These are phyloP conservation scores for Metellina segmentata DNA, from an alignment of 2,888 invertebrate genomes.

Conservation along the genomic window DNA sequence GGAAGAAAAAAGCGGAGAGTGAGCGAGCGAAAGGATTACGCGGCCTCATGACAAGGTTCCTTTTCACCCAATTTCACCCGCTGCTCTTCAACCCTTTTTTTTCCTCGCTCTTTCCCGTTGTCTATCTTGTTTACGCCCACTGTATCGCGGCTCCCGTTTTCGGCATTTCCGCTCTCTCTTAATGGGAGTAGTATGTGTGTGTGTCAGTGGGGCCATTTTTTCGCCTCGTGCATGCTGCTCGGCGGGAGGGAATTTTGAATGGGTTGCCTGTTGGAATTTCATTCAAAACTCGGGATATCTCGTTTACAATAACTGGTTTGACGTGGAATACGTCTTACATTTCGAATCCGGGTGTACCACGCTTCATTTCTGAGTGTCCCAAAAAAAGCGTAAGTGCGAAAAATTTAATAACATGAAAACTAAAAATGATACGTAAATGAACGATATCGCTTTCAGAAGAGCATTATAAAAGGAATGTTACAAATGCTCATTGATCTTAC, in stretches of 20 bases:
- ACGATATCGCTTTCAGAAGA: no score
- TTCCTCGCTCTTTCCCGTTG: conserved; percentile 5
- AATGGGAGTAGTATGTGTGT: conserved; percentile 13
- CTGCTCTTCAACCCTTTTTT: conserved; percentile 50
- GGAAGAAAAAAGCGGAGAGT: conserved; percentile 29
- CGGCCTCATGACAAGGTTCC: conserved; percentile 40
- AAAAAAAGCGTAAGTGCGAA: no score
- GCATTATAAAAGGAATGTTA: no score
- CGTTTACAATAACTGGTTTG: no score
- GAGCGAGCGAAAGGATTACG: conserved; percentile 63
- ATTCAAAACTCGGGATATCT: no score
- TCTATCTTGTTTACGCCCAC: conserved; percentile 57
- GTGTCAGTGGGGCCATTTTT: background rate
- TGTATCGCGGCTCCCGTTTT: conserved; percentile 10
- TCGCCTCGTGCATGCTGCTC: background rate
- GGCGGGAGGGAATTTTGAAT: background rate
- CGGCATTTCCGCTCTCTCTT: conserved; percentile 29
- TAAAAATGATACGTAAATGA: no score
- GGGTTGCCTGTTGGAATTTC: no score
- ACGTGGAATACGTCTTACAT: no score
- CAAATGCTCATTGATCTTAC: no score
- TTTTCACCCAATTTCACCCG: conserved; percentile 63
- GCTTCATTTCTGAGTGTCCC: no score
- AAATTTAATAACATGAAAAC: no score
- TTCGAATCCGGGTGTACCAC: no score